These are phyloP conservation scores for Melitaea cinxia DNA, from an alignment of 1,140 invertebrate species.

Conservation along the genomic window DNA sequence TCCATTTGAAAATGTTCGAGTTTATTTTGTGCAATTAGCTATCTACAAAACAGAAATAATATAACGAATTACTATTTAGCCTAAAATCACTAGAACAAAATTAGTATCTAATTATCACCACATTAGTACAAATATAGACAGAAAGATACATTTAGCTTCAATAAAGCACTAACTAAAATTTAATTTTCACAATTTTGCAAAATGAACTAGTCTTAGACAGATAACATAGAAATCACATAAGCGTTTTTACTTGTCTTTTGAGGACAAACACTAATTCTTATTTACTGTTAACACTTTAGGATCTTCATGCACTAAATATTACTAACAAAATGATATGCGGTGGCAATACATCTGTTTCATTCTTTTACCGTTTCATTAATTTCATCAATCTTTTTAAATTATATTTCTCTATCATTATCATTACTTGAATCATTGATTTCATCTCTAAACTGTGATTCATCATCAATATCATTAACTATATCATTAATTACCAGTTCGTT, in stretches of 20 bases:
- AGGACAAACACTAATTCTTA: background rate
- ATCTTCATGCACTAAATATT: background rate
- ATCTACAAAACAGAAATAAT: no score
- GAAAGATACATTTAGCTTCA: no score
- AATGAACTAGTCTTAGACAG: background rate
- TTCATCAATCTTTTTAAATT: background rate
- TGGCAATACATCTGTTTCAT: background rate
- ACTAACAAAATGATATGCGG: background rate
- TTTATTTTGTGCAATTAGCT: no score
- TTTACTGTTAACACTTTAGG: background rate
- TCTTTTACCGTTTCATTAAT: background rate
- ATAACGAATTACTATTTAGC: no score
- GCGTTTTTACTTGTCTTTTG: background rate
- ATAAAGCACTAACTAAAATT: no score
- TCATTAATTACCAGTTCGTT: background rate
- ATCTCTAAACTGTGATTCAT: background rate
- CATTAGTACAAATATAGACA: no score
- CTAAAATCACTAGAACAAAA: no score
- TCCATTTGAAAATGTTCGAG: no score
- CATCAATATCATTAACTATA: background rate
- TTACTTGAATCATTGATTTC: background rate
- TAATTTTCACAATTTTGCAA: no score
- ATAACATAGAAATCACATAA: background rate
- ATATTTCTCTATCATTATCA: background rate
- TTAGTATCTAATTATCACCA: no score